Base-by-base conservation (phyloP, 53 echinoderm and acorn worm species). In the Antedon mediterranea region DNA sequence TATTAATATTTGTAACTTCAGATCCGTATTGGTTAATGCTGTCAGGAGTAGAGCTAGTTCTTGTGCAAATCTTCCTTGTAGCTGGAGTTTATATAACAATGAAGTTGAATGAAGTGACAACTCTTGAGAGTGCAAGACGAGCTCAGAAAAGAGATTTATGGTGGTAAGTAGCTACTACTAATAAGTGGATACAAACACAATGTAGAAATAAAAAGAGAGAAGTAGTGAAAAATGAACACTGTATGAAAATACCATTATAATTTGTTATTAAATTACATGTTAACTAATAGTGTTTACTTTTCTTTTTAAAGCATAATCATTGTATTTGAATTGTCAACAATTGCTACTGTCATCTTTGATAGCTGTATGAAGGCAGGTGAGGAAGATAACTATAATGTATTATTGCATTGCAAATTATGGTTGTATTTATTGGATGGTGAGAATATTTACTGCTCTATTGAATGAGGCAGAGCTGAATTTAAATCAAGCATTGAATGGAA, bases 11-110 rank as follows among this genome's bases (percentile, higher is more conserved):
- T 74, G 30, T 0, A 20, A 33, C 42, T 82, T 0, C 85, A 98
- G 98, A 98, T 78, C 98, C 98, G 32, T 98, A 81, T 79, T 98
- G 92, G 98, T 71, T 93, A 43, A 82, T 98, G 86, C 81, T 98
- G 71, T 98, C 98, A 34, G 74, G 86, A 3, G 90, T 80, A 8
- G 98, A 98, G 71, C 90, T 83, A 57, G 71, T 90, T 31, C 79
- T 98, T 18, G 90, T 93, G 0, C 98, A 98, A 57, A 74, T 92
- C 73, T 98, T 92, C 79, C 70, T 98, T 13, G 43, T 88, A 31
- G 83, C 90, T 31, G 98, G 92, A 7, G 34, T 98, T 11, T 85
- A 89, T 76, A 98, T 98, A 76, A 92, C 98, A 27, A 89, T 85
- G 85, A 92, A 90, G 74, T 83, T 93, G 72, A 88, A 93, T 72